These are phyloP conservation scores for Acrocyrtus sp. DNA, from an alignment of 2,888 invertebrate genomes.

Conservation along the genomic window DNA sequence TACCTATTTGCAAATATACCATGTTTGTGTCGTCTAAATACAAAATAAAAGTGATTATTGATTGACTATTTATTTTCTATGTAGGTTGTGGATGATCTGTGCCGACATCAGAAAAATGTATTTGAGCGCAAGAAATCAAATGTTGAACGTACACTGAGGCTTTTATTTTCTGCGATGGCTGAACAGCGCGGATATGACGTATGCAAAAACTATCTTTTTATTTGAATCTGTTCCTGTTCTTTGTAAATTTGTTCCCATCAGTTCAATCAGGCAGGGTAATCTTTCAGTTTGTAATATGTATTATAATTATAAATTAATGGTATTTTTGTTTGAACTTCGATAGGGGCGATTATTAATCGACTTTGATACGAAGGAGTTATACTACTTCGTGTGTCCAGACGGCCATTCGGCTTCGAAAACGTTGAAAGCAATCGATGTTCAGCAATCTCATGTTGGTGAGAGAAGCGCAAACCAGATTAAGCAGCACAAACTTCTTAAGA, in stretches of 20 bases:
- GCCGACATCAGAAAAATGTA: no score
- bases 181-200: conserved; percentile 53
- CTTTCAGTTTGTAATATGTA: background rate
- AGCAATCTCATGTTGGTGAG: background rate
- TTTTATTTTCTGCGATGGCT: conserved; percentile 42
- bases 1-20: no score
- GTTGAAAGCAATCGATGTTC: conserved; percentile 25
- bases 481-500: conserved; percentile 27
- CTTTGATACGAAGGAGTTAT: conserved; percentile 37
- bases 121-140: conserved; percentile 6
- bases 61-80: no score
- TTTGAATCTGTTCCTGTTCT: no score
- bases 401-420: conserved; percentile 35
- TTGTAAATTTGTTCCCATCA: background rate
- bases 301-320: background rate
- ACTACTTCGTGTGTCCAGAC: conserved; percentile 56
- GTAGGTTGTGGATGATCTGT: no score
- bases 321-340: no score
- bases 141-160: conserved; percentile 16
- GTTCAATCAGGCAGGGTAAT: background rate
- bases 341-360: conserved; percentile 52
- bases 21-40: no score
- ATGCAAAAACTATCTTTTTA: no score
- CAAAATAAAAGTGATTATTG: no score
- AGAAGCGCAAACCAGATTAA: conserved; percentile 1